Conservation (phyloP, 2,113 vertebrate genomes). For the Bubo bubo region DNA sequence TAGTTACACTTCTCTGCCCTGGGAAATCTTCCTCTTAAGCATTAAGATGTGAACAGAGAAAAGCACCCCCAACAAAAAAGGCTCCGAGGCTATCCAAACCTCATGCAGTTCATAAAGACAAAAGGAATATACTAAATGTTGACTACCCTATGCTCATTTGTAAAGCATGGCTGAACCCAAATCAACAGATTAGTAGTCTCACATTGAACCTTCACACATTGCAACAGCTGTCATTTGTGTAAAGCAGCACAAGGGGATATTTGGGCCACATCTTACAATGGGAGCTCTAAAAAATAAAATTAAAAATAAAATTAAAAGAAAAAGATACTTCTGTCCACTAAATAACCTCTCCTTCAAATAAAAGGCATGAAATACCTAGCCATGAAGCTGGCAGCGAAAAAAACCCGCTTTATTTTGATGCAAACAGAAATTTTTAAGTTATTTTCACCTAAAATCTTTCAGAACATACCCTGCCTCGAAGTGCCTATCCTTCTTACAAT, state of each 20-base stretch:
- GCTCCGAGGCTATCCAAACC: neutral
- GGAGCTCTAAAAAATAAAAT: neutral
- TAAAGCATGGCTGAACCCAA: neutral
- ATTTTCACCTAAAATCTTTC: neutral
- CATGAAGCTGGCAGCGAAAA: neutral
- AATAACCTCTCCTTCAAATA: neutral
- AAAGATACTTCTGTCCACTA: neutral
- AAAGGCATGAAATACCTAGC: neutral
- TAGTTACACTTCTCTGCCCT: neutral
- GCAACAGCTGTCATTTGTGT: neutral
- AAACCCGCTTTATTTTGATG: neutral
- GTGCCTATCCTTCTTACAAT: neutral
- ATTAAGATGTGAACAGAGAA: accelerated
- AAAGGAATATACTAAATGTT: neutral
- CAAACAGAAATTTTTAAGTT: neutral
- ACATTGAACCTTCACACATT: neutral
- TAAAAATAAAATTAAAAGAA: neutral
- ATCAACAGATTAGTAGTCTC: neutral
- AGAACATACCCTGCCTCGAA: neutral
- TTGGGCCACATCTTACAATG: neutral
- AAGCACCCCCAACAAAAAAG: accelerated
- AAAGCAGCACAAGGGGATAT: neutral
- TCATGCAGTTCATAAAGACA: neutral
- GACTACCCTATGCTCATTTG: neutral
- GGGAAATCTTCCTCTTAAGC: neutral